Evolutionary conservation across 2,113 vertebrate species (phyloP), one percentile per base, ranked within the genome.

Genomic region (Gasterosteus nipponicus): DNA sequence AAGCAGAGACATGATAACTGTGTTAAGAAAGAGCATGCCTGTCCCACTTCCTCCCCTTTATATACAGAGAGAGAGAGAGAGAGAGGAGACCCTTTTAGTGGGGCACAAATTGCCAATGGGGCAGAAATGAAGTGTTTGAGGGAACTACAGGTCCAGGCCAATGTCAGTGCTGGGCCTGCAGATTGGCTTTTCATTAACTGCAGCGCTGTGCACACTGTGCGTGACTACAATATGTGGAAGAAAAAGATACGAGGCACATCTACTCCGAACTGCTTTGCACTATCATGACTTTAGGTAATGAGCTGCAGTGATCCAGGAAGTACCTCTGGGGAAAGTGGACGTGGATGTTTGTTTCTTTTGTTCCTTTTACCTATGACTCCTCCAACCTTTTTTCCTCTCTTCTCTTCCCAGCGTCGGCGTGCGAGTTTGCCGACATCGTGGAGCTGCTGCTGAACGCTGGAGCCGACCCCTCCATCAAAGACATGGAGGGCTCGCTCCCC

Each of bases 351-450:
- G 10, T 26, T 29, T 31, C 35, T 29, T 31, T 66, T 54, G 49
- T 3, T 18, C 26, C 31, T 49, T 19, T 10, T 42, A 22, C 47
- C 18, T 16, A 15, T 33, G 33, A 42, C 39, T n/a, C 12, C 7
- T 57, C n/a, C 19, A 41, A 42, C 57, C 10, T 53, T 49, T 64
- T 31, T 58, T 38, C 22, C 41, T 1, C 10, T 16, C 49, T 31
- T 16, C 18, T 69, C 80, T 4, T 19, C 9, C 2, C 83, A 99
- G 97, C 97, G 3, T 96, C 98, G 0, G 96, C 98, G 10, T 99
- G 97, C 0, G 97, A 98, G 92, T 99, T 99, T 86, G 69, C 92
- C n/a, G 97, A 98, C 70, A 95, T 98, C 1, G 98, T 99, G 84
- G 96, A 98, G 89, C 93, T 99, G 53, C 92, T 99, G 75, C 94